Conservation (phyloP, 2,888 invertebrate species). For the Nemurella pictetii region DNA sequence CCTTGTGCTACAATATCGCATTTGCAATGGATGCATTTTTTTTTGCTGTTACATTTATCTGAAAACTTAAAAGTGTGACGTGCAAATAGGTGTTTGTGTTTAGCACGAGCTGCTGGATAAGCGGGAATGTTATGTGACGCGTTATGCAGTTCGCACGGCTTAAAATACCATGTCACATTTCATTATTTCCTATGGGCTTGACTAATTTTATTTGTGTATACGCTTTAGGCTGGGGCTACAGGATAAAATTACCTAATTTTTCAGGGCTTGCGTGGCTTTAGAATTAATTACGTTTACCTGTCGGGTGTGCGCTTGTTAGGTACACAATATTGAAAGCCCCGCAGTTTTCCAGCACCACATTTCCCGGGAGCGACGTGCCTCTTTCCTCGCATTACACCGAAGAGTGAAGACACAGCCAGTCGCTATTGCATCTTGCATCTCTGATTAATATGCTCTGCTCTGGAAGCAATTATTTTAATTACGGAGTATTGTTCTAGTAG, state of each 20-base stretch:
- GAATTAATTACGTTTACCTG: background rate
- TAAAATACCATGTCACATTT: background rate
- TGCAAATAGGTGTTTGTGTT: background rate
- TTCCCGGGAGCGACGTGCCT: too few relatives aligned
- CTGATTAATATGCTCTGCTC: background rate
- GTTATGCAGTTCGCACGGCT: background rate
- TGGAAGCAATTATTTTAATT: background rate
- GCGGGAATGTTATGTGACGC: background rate
- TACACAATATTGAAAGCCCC: background rate
- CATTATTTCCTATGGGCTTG: background rate
- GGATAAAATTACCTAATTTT: background rate
- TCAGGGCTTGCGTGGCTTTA: background rate
- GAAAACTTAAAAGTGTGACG: too few relatives aligned
- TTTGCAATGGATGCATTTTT: background rate
- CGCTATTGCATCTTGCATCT: background rate
- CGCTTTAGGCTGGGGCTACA: background rate
- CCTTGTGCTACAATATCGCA: background rate
- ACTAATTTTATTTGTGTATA: background rate
- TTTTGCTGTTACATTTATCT: background rate
- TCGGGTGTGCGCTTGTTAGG: too few relatives aligned
- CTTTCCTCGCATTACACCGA: background rate
- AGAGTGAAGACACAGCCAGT: too few relatives aligned
- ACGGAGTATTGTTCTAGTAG: background rate
- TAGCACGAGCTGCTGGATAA: too few relatives aligned
- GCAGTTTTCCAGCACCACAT: too few relatives aligned